Evolutionary conservation across 2,113 vertebrate genomes (phyloP).

Genomic region (Amphiprion ocellaris): DNA sequence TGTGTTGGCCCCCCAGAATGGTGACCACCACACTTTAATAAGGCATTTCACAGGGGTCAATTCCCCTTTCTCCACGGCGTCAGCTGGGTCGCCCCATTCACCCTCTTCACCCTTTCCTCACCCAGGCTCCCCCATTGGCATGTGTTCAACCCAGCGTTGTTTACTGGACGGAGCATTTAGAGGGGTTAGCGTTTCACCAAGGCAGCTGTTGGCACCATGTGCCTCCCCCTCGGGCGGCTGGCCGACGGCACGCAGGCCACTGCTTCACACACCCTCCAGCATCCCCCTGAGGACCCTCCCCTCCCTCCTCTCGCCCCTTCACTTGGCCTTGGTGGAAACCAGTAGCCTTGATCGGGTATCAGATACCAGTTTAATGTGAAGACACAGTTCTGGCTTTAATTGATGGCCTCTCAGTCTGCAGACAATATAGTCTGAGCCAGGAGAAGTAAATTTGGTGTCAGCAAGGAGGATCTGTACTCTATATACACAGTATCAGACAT

Average conservation of each 20-base stretch:
- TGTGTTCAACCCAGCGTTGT: conserved; percentile 79
- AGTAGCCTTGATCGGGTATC: conserved; percentile 70
- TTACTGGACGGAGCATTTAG: conserved; percentile 79
- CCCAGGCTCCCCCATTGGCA: conserved; percentile 72
- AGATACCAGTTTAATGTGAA: conserved; percentile 68
- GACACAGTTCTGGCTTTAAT: conserved; percentile 67
- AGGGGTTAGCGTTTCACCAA: conserved; percentile 80
- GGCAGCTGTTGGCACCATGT: conserved; percentile 85
- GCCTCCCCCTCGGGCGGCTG: conserved; percentile 77
- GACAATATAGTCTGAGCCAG: background rate
- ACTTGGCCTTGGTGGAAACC: conserved; percentile 65
- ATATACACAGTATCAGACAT: background rate
- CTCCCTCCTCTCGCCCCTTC: conserved; percentile 48
- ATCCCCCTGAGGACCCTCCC: conserved; percentile 67
- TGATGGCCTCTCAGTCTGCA: conserved; percentile 33
- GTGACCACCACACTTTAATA: conserved; percentile 77
- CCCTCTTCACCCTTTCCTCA: conserved; percentile 67
- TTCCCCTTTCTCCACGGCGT: conserved; percentile 81
- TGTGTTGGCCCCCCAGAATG: conserved; percentile 65
- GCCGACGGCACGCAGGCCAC: conserved; percentile 79
- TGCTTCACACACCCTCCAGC: conserved; percentile 75
- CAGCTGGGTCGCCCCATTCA: conserved; percentile 75
- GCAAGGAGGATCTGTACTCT: background rate
- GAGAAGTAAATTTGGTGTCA: conserved; percentile 24
- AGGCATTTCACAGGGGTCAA: conserved; percentile 80